Base-by-base conservation (phyloP, 2,888 invertebrate genomes). In the Deilephila elpenor region DNA sequence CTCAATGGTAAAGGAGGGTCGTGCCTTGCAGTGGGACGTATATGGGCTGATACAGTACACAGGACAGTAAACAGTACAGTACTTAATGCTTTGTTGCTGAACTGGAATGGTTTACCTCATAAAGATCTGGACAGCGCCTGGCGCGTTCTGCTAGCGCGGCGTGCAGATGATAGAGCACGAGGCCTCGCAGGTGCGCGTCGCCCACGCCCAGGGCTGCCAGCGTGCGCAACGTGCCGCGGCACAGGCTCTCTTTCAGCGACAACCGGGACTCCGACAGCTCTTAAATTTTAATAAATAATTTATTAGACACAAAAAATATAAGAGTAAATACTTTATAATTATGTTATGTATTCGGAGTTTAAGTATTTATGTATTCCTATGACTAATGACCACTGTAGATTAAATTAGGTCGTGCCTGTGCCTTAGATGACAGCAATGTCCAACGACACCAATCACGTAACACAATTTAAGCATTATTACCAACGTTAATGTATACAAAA, bases 181-280 rank as follows among this genome's bases (percentile, higher is more conserved):
- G 93, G 84, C 93, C 95, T 74, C 93, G 91, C 78, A 94, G 93
- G 89, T 91, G 92, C 80, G 90, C 92, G 90, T 94, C 93, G 82
- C 96, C 96, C 86, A 95, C 94, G 83, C 93, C 91, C 86, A 97
- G 91, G 84, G 90, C 92, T 84, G 95, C 92, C 84, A 96, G 84
- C 79, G 96, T 88, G 79, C 91, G 87, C 84, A 97, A 89, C 81
- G 96, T 90, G 87, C 96, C 96, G 75, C 95, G 91, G 90, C 96
- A 96, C 79, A 96, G 95, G 81, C 86, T 90, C 88, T 95, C 95
- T 89, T 96, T 96, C 84, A 95, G 85, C 76, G 89, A 84, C 82
- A 97, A 89, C 74, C 95, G 95, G 60, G 93, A 91, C 79, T 95
- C 93, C 81, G 95, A 92, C 81, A 96, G 91, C 89, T 96, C 96